Conservation (phyloP, 2,888 invertebrate genomes). For the Chymomyza fuscimana region DNA sequence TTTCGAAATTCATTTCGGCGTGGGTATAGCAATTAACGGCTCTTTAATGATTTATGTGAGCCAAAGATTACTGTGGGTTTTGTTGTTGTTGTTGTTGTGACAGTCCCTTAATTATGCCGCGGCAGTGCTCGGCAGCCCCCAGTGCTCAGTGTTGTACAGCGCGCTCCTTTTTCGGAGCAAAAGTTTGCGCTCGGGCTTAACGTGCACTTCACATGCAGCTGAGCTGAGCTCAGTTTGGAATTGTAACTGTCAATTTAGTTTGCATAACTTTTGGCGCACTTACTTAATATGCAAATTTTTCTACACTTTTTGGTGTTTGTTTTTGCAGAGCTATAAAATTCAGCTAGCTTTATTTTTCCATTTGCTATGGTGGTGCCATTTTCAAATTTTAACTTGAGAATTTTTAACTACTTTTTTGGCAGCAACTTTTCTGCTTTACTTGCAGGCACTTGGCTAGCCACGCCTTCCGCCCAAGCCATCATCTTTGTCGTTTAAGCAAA, state of each 20-base stretch:
- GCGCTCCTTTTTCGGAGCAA: not conserved
- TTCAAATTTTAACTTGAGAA: constrained; percentile 68
- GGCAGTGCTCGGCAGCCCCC: not conserved
- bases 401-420: constrained; percentile 65
- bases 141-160: not conserved
- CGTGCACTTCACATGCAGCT: not conserved
- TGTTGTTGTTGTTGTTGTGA: constrained; percentile 20
- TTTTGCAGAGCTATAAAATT: constrained; percentile 50
- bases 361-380: constrained; percentile 49
- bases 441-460: constrained; percentile 6
- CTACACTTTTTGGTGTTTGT: constrained; percentile 10
- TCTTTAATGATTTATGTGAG: constrained; percentile 67
- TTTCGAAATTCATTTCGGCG: not conserved
- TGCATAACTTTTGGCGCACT: constrained; percentile 38
- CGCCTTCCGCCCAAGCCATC: not conserved
- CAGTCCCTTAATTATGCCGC: not conserved
- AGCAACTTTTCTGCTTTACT: constrained; percentile 35
- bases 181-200: not conserved
- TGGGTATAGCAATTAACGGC: constrained; percentile 61
- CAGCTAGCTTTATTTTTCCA: constrained; percentile 30
- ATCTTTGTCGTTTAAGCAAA: not conserved
- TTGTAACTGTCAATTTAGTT: constrained; percentile 7
- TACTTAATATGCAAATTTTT: constrained; percentile 69
- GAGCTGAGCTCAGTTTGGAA: not conserved
- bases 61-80: constrained; percentile 14